Percentiles rank a stretch among this genome's conserved stretches.
Evolutionary conservation across 1,140 invertebrate species (phyloP).

Genomic region (Apis florea): DNA sequence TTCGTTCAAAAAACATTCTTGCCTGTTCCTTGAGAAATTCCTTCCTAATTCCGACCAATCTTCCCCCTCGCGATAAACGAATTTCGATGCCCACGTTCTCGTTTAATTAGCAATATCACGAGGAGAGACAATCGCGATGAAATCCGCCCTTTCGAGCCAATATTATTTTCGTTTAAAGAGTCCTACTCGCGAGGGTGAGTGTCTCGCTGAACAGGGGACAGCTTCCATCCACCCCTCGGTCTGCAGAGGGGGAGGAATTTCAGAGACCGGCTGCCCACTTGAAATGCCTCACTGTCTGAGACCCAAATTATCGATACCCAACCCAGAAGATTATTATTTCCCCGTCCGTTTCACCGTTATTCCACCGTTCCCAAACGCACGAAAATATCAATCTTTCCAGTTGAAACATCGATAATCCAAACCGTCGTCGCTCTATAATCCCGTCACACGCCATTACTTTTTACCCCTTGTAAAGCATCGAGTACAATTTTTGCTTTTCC

Average conservation of each 20-base stretch:
- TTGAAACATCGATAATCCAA: constrained; percentile 51
- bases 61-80: constrained; percentile 12
- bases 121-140: neutral
- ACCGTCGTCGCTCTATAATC: constrained; percentile 24
- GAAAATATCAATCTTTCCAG: constrained; percentile 48
- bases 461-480: constrained; percentile 8
- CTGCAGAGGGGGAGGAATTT: constrained; percentile 4
- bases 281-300: constrained; percentile 46
- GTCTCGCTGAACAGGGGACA: constrained; percentile 34
- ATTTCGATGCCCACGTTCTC: constrained; percentile 21
- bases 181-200: constrained; percentile 17
- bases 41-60: neutral
- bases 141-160: neutral
- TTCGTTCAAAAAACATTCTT: too few species aligned
- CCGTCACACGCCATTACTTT: constrained; percentile 34
- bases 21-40: neutral
- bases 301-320: constrained; percentile 45
- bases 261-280: constrained; percentile 25
- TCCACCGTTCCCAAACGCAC: constrained; percentile 3
- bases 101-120: constrained; percentile 40
- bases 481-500: neutral
- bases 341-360: neutral
- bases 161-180: constrained; percentile 42
- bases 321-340: constrained; percentile 27
- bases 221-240: neutral